These are phyloP conservation scores for Macroramphosus scolopax DNA, from an alignment of 2,797 vertebrate genomes.

Conservation along the genomic window DNA sequence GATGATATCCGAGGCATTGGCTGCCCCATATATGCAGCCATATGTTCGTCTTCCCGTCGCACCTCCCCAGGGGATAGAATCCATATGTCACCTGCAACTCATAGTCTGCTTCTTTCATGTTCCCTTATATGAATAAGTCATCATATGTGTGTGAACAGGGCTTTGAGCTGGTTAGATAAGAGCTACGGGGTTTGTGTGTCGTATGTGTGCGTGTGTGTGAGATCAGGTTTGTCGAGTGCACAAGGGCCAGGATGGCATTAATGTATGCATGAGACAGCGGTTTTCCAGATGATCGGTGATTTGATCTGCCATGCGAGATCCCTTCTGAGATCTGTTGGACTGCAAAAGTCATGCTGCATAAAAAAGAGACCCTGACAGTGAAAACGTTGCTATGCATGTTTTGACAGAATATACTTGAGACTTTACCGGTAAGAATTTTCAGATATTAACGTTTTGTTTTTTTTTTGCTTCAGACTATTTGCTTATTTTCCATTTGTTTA, in stretches of 20 bases:
- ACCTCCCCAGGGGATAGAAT: conserved; percentile 33
- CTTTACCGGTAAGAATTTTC: no score
- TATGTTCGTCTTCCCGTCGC: conserved; percentile 18
- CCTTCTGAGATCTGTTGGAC: conserved; percentile 25
- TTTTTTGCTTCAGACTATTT: conserved; percentile 4
- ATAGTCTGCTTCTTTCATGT: conserved; percentile 40
- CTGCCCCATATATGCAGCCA: conserved; percentile 21
- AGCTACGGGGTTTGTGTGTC: conserved; percentile 19
- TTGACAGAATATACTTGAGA: conserved; percentile 11
- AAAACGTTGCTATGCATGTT: conserved; percentile 22
- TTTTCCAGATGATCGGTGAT: conserved; percentile 60
- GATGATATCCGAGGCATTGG: conserved; percentile 42
- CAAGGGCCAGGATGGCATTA: conserved; percentile 42
- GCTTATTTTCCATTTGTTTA: not conserved
- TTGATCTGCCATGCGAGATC: conserved; percentile 47
- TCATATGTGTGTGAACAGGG: conserved; percentile 20
- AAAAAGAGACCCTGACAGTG: conserved; percentile 2
- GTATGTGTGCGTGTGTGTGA: conserved; percentile 5
- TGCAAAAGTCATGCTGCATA: conserved; percentile 4
- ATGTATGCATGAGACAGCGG: conserved; percentile 60
- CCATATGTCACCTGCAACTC: conserved; percentile 52
- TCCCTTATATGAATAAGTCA: conserved; percentile 52
- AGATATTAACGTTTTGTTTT: no score
- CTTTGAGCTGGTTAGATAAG: conserved; percentile 27
- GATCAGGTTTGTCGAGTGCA: conserved; percentile 35